Conservation (phyloP, 2,797 vertebrate species). For the Trematomus bernacchii region DNA sequence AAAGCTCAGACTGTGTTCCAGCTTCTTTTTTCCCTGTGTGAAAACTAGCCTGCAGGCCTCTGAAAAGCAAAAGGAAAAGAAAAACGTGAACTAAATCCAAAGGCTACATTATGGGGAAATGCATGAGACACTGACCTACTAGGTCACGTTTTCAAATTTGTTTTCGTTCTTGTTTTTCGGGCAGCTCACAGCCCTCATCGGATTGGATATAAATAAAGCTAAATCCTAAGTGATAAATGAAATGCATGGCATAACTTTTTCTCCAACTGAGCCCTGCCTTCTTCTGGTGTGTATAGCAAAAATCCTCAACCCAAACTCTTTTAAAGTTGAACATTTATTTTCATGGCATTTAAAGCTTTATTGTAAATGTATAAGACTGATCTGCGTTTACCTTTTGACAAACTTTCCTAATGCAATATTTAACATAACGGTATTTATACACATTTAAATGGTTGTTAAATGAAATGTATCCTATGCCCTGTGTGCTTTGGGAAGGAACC, state of each 20-base stretch:
- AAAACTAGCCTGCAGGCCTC: slow-evolving; percentile 58
- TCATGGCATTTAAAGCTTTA: background rate
- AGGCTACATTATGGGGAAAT: slow-evolving; percentile 45
- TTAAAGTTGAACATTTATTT: background rate
- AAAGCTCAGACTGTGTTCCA: slow-evolving; percentile 76
- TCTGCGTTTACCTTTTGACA: slow-evolving; percentile 3
- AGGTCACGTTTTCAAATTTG: slow-evolving; percentile 19
- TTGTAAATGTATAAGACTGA: background rate
- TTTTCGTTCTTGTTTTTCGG: background rate
- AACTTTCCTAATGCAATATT: slow-evolving; percentile 25
- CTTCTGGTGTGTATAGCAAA: background rate
- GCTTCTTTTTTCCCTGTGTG: slow-evolving; percentile 66
- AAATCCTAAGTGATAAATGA: background rate
- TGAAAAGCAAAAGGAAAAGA: slow-evolving; percentile 51
- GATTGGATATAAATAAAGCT: background rate
- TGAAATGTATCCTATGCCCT: slow-evolving; percentile 7
- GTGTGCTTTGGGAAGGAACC: slow-evolving; percentile 21
- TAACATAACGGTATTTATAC: slow-evolving; percentile 24
- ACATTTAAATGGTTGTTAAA: slow-evolving; percentile 9
- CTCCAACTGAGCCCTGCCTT: no score
- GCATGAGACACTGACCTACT: slow-evolving; percentile 25
- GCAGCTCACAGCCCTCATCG: background rate
- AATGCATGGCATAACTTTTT: background rate
- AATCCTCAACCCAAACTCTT: background rate
- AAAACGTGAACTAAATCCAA: slow-evolving; percentile 66